Base-by-base conservation (phyloP, 2,797 vertebrate species). In the Sarcoramphus papa region DNA sequence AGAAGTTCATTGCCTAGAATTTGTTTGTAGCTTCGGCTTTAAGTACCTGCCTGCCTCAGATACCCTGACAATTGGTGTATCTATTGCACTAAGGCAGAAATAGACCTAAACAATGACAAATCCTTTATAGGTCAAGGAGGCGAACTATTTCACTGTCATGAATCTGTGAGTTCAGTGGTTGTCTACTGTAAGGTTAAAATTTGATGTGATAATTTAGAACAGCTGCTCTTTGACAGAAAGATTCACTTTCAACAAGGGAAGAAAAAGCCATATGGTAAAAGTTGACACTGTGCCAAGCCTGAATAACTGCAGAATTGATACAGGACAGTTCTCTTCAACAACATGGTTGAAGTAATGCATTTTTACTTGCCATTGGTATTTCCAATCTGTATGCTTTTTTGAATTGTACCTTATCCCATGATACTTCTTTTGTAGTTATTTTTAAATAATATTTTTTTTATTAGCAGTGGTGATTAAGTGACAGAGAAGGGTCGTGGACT, bases 201-300 rank as follows among this genome's bases (percentile, higher is more conserved):
- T 83, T 91, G 92, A 95, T 95, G 63, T 92, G 95, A 57, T 97
- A 93, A 97, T 90, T 97, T 95, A 91, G 84, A 97, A 95, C 96
- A 97, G 96, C 95, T 98, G 85, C 77, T 96, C 90, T 97, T 96
- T 96, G 90, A 95, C 90, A 81, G 81, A 68, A 95, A 95, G 95
- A 88, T 97, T 97, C 93, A 92, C 85, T 96, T 96, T 97, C 89
- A 95, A 62, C 69, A 89, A 82, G 81, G 88, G 91, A 96, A 97
- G 89, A 41, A 92, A 47, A 84, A 93, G 90, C 79, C 88, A 95
- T 69, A 82, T 96, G 95, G 88, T 67, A 25, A 73, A 91, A 88
- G 28, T 25, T 94, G 95, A 90, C 13, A 12, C 35, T 57, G 72
- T 91, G 89, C 56, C 70, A 94, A 80, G 57, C 56, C 68, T 92